phyloP scores from a whole-genome alignment of 1,140 invertebrate genomes.

The Pectinophora gossypiella region DNA sequence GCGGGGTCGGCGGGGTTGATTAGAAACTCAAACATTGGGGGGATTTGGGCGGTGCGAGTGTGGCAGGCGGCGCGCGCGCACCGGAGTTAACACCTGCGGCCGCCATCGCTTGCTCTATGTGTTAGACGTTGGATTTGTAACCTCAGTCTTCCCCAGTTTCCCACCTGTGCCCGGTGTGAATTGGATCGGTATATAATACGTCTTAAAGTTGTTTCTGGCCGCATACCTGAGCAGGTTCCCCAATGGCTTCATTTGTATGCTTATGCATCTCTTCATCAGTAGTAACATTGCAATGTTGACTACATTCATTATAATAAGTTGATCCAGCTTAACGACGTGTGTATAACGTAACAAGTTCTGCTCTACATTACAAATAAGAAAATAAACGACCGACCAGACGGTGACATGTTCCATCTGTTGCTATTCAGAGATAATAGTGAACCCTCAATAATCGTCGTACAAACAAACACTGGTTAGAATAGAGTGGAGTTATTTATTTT shows the following conservation, averaged over 20 bases:
- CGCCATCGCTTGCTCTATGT: constrained; percentile 50
- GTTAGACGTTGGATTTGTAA: constrained; percentile 37
- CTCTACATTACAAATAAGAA: constrained; percentile 13
- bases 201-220: constrained; percentile 10
- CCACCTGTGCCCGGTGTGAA: constrained; percentile 47
- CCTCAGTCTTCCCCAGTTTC: constrained; percentile 34
- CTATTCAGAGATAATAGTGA: constrained; percentile 55
- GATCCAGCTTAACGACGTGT: too few relatives aligned
- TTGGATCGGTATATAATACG: constrained; percentile 26
- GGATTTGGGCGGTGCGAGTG: constrained; percentile 67
- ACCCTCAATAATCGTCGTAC: constrained; percentile 61
- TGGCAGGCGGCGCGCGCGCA: constrained; percentile 38
- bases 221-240: background rate
- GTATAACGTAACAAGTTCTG: background rate
- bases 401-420: constrained; percentile 57
- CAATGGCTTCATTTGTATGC: background rate
- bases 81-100: constrained; percentile 62
- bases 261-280: background rate
- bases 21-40: constrained; percentile 51
- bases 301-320: background rate
- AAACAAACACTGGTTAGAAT: constrained; percentile 65
- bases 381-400: constrained; percentile 35
- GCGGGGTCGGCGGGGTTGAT: constrained; percentile 30
- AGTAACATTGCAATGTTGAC: background rate
- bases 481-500: constrained; percentile 68